These are phyloP conservation scores for Callaeas wilsoni DNA, from an alignment of 2,113 vertebrate genomes.

Conservation along the genomic window DNA sequence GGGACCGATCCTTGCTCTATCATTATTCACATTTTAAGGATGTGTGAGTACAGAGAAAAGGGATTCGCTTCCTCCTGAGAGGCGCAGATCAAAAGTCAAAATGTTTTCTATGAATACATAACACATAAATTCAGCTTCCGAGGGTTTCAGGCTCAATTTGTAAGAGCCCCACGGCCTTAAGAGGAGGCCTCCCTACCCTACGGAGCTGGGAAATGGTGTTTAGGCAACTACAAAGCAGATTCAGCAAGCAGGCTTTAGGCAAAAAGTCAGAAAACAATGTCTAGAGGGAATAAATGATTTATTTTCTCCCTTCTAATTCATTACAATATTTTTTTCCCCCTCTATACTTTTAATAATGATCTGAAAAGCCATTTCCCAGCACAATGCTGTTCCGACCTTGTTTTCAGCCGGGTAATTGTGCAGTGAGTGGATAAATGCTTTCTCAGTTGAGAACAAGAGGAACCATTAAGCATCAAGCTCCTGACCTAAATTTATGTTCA, in stretches of 20 bases:
- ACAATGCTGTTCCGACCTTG: neutral
- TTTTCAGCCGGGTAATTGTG: neutral
- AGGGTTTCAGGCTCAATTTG: neutral
- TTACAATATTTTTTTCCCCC: rapidly evolving
- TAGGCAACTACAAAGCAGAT: neutral
- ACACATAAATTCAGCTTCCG: neutral
- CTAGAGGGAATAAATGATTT: neutral
- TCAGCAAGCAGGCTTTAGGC: neutral
- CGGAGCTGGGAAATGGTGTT: neutral
- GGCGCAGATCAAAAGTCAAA: neutral
- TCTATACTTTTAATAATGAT: neutral
- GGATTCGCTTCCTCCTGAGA: neutral
- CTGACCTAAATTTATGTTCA: neutral
- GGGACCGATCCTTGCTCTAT: neutral
- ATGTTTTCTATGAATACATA: neutral
- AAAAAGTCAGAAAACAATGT: neutral
- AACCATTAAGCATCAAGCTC: neutral
- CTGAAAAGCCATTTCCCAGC: neutral
- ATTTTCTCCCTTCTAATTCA: neutral
- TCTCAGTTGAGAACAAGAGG: conserved; percentile 2
- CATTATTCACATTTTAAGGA: neutral
- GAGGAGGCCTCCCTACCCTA: neutral
- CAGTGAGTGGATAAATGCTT: conserved; percentile 2
- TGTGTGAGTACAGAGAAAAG: neutral
- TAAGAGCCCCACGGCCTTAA: neutral